Evolutionary conservation across 92 coral and sea anemone species (phyloP).

Genomic region (Nematostella vectensis): DNA sequence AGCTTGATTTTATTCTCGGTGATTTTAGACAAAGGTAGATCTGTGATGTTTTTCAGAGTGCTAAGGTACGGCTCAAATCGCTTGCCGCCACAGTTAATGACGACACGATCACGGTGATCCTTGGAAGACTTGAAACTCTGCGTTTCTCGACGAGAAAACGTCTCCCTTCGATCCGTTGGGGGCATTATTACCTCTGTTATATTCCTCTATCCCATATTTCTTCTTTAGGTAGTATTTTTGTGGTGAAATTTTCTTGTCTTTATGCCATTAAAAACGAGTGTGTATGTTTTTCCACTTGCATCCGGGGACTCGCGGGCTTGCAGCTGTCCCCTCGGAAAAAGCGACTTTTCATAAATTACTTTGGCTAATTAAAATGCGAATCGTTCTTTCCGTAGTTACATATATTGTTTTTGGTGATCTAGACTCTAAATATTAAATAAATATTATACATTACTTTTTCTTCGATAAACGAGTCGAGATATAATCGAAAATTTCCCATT

Average conservation of each 20-base stretch:
- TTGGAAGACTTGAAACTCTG: constrained; percentile 32
- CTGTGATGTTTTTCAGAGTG: constrained; percentile 78
- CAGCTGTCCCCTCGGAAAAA: not conserved
- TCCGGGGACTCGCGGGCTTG: not conserved
- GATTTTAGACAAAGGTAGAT: constrained; percentile 79
- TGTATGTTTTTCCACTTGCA: not conserved
- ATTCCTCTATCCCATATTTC: not conserved
- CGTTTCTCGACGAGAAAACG: constrained; percentile 43
- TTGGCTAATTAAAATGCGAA: too few relatives aligned
- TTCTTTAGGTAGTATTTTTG: too few relatives aligned
- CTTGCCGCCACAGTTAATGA: constrained; percentile 89
- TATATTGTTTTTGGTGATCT: too few relatives aligned
- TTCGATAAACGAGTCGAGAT: too few relatives aligned
- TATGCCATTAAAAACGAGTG: not conserved
- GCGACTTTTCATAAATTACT: too few relatives aligned
- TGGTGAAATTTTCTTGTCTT: not conserved
- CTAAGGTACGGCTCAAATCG: constrained; percentile 83
- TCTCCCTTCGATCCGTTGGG: constrained; percentile 56
- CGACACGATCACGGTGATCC: constrained; percentile 52
- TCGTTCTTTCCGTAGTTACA: too few relatives aligned
- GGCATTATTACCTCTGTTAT: constrained; percentile 38
- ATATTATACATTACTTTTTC: too few relatives aligned
- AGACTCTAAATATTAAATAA: too few relatives aligned
- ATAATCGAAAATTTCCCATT: too few relatives aligned
- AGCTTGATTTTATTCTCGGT: constrained; percentile 74